A percentile compares a stretch with the other conserved stretches of the same genome.
Evolutionary conservation across 1,140 invertebrate species (phyloP).

Genomic region (Hormaphis cornu): DNA sequence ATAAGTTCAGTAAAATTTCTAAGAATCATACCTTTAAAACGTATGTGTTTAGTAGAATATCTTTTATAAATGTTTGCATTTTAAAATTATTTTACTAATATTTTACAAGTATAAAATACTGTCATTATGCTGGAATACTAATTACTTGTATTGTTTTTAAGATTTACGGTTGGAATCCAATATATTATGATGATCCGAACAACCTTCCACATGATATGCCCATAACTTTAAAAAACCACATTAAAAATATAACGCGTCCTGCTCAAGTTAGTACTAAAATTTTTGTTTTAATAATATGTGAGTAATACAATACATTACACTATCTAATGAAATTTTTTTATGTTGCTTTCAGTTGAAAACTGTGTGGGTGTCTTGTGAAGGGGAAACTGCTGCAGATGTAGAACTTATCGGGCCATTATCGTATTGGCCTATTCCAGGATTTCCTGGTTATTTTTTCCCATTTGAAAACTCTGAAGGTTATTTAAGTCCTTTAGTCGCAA

Average conservation of each 20-base stretch:
- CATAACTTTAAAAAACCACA: constrained; percentile 41
- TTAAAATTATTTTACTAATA: no score
- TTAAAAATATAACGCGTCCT: constrained; percentile 35
- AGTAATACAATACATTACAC: background rate
- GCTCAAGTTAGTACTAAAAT: constrained; percentile 1
- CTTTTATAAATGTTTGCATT: no score
- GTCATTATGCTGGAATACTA: no score
- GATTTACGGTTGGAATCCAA: constrained; percentile 46
- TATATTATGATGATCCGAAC: constrained; percentile 43
- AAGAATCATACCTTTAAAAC: no score
- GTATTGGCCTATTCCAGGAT: constrained; percentile 44
- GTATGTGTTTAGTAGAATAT: no score
- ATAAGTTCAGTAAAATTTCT: no score
- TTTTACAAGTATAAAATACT: no score
- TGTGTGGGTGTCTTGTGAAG: constrained; percentile 50
- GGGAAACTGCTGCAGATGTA: constrained; percentile 48
- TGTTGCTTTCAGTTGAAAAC: constrained; percentile 40
- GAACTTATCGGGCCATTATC: constrained; percentile 48
- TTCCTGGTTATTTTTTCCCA: constrained; percentile 43
- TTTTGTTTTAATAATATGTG: background rate
- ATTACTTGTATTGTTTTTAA: constrained; percentile 36
- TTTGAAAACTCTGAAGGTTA: constrained; percentile 46
- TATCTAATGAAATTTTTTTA: background rate
- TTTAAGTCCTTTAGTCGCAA: constrained; percentile 50
- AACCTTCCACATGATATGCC: constrained; percentile 44